A percentile compares a stretch with the other conserved stretches of the same genome.
Conservation (phyloP, 2,888 invertebrate species). For the Caenorhabditis sinica region DNA sequence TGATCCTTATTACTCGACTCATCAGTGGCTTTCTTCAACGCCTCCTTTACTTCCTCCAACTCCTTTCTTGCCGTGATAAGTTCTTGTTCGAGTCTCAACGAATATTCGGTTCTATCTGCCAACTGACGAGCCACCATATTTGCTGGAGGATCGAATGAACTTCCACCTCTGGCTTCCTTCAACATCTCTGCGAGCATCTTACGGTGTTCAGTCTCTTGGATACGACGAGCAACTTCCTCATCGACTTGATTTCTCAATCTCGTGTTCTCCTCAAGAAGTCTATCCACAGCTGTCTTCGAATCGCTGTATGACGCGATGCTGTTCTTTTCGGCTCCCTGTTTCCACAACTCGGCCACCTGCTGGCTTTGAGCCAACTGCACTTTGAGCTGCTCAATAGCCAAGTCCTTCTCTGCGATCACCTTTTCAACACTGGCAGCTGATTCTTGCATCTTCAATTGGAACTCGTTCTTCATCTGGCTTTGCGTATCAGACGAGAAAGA, state of each 20-base stretch:
- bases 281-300: conserved; percentile 45
- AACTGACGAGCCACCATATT: conserved; percentile 48
- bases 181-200: conserved; percentile 47
- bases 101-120: conserved; percentile 50
- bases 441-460: conserved; percentile 37
- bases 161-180: conserved; percentile 28
- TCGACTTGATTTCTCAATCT: conserved; percentile 61
- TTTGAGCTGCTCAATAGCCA: conserved; percentile 54
- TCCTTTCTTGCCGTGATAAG: conserved; percentile 35
- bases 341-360: conserved; percentile 59
- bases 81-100: conserved; percentile 50
- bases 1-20: conserved; percentile 61
- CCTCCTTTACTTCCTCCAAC: conserved; percentile 19
- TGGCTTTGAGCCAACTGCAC: conserved; percentile 52
- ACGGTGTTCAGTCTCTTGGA: conserved; percentile 57
- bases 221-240: conserved; percentile 61
- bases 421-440: conserved; percentile 26
- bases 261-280: conserved; percentile 59
- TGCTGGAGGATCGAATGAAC: conserved; percentile 29
- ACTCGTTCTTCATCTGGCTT: conserved; percentile 31
- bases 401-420: conserved; percentile 34
- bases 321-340: conserved; percentile 57
- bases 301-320: conserved; percentile 40
- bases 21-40: conserved; percentile 39
- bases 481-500: not conserved